phyloP scores from a whole-genome alignment of 2,797 vertebrate species.

The Premnoplex brunnescens region DNA sequence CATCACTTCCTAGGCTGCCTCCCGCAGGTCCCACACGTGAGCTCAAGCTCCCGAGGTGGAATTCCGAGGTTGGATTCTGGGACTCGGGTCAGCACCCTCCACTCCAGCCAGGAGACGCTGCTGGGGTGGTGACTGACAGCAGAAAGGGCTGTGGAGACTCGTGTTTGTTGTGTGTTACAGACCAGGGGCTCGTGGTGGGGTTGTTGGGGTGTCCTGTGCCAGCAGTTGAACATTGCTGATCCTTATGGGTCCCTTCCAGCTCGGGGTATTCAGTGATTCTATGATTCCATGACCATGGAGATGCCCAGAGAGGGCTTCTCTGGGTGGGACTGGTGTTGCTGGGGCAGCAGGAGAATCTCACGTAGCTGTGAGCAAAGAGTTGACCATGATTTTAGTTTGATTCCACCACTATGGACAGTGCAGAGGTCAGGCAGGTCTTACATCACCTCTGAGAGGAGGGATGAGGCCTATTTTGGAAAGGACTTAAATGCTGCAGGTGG shows the following conservation, averaged over 20 bases:
- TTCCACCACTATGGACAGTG: neutral
- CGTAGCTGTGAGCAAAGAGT: accelerated
- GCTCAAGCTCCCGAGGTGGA: accelerated
- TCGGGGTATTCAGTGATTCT: neutral
- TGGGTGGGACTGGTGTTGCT: neutral
- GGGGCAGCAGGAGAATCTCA: neutral
- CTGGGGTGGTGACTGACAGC: neutral
- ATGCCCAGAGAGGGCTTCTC: neutral
- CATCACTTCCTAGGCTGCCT: constrained; percentile 20
- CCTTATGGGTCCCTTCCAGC: neutral
- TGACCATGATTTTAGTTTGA: neutral
- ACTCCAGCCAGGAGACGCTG: neutral
- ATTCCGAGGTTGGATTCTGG: neutral
- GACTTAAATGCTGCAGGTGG: neutral
- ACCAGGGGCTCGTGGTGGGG: neutral
- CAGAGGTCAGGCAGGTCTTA: neutral
- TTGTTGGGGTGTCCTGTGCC: neutral
- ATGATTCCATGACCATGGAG: accelerated
- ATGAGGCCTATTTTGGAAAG: neutral
- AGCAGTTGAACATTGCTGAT: accelerated
- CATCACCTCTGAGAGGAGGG: neutral
- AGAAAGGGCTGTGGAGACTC: neutral
- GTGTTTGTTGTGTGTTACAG: accelerated
- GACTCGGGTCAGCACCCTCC: neutral
- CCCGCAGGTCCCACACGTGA: neutral